Base-by-base conservation (phyloP, 1,140 invertebrate genomes). In the Danaus melanippus region DNA sequence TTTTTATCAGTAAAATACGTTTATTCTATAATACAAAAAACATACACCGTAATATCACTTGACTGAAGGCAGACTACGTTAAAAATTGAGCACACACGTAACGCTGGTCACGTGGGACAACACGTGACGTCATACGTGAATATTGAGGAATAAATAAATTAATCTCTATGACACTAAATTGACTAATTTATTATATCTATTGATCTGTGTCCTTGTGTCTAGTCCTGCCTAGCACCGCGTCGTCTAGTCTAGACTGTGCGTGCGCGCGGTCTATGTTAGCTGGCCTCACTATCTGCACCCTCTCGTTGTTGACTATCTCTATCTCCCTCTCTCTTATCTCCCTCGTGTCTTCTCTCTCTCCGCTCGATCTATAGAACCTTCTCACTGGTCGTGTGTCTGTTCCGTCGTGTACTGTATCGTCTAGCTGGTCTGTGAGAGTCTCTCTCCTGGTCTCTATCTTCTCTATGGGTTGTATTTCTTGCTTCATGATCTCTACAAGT, bases 31-130 rank as follows among this genome's bases (percentile, higher is more conserved):
- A 69, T 73, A 67, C 76, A 79, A 83, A 71, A 58, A 74, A 82
- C 79, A 83, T 82, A 85, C 83, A 83, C 83, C 83, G 66, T 84
- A 84, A 83, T 86, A 86, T 86, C 83, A 86, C 83, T 84, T 84
- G 79, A 86, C 81, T 84, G 78, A 81, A 67, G 64, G 67, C 78
- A 76, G 66, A 79, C 71, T 80, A 79, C 62, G 66, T 60, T 72
- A 72, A 69, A 69, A 74, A 81, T 82, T 84, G 80, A 85, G 82
- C 82, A 79, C 77, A 76, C 69, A 75, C 71, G 67, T 60, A 70
- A 69, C 21, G 21, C 2, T 56, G 15, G 15, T 53, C 63, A 61
- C 50, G 67, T 59, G 59, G 15, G 15, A 15, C 3, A n/a, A 69
- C 58, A 66, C 64, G 70, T 52, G 64, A 62, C 52, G 59, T 63